phyloP scores from a whole-genome alignment of 1,140 invertebrate species.

The Phortica variegata region DNA sequence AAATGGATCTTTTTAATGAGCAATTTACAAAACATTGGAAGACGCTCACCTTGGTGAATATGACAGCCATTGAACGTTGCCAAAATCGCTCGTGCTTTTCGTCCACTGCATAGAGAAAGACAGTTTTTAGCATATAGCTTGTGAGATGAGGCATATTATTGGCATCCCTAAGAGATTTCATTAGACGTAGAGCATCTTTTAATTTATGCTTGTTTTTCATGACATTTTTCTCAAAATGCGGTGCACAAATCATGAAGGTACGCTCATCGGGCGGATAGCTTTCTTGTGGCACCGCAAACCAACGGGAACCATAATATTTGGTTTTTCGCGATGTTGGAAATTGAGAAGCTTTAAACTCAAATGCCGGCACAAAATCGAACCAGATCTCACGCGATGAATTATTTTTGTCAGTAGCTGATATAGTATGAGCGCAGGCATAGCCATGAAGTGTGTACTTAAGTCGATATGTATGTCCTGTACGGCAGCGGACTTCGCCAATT shows the following conservation, averaged over 20 bases:
- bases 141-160: conserved; percentile 17
- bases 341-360: conserved; percentile 13
- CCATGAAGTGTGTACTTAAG: conserved; percentile 18
- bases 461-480: not conserved
- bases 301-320: not conserved
- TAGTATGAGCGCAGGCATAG: conserved; percentile 22
- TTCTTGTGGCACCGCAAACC: conserved; percentile 27
- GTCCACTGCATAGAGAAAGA: conserved; percentile 10
- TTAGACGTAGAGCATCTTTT: conserved; percentile 24
- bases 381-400: conserved; percentile 12
- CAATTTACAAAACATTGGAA: no score
- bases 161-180: conserved; percentile 24
- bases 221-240: conserved; percentile 24
- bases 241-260: conserved; percentile 26
- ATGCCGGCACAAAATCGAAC: conserved; percentile 35
- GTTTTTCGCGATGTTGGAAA: conserved; percentile 8
- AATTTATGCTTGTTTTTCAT: conserved; percentile 23
- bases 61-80: no score
- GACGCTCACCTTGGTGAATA: no score
- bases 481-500: conserved; percentile 14
- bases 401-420: conserved; percentile 13
- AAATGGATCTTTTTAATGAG: no score
- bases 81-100: no score
- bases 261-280: conserved; percentile 7
- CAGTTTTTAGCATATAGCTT: conserved; percentile 28